Percentiles rank a stretch among this genome's conserved stretches.
phyloP scores from a whole-genome alignment of 2,888 invertebrate species.

The Dromius quadrimaculatus region DNA sequence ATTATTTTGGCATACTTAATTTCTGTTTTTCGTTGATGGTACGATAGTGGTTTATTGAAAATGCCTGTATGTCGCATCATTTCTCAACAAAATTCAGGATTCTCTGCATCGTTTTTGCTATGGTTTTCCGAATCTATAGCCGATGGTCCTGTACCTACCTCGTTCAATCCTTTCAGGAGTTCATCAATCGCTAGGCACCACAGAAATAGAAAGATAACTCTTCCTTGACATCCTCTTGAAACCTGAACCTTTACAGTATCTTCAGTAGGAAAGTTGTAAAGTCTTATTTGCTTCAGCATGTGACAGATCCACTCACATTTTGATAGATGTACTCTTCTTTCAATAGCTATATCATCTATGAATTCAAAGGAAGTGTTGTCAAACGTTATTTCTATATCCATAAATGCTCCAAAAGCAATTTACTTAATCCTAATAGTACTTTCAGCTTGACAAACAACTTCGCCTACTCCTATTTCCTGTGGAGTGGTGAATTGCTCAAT shows the following conservation, averaged over 20 bases:
- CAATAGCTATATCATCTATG: conserved; percentile 37
- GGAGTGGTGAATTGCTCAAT: not conserved
- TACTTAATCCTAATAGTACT: not conserved
- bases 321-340: not conserved
- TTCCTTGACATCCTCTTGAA: not conserved
- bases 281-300: not conserved
- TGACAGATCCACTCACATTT: not conserved
- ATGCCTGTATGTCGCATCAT: too few relatives aligned
- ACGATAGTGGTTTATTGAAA: too few relatives aligned
- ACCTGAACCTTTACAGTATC: not conserved
- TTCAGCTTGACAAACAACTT: not conserved
- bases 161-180: not conserved
- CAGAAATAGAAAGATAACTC: not conserved
- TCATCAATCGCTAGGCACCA: not conserved
- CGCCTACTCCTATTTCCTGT: not conserved
- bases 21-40: too few relatives aligned
- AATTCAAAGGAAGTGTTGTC: conserved; percentile 53
- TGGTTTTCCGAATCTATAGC: too few relatives aligned
- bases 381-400: conserved; percentile 58
- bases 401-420: conserved; percentile 43
- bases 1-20: too few relatives aligned
- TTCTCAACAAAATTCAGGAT: too few relatives aligned
- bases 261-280: not conserved
- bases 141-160: not conserved
- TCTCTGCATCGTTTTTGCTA: too few relatives aligned